These are phyloP conservation scores for Ibycter americanus DNA, from an alignment of 2,797 vertebrate genomes.

Conservation along the genomic window DNA sequence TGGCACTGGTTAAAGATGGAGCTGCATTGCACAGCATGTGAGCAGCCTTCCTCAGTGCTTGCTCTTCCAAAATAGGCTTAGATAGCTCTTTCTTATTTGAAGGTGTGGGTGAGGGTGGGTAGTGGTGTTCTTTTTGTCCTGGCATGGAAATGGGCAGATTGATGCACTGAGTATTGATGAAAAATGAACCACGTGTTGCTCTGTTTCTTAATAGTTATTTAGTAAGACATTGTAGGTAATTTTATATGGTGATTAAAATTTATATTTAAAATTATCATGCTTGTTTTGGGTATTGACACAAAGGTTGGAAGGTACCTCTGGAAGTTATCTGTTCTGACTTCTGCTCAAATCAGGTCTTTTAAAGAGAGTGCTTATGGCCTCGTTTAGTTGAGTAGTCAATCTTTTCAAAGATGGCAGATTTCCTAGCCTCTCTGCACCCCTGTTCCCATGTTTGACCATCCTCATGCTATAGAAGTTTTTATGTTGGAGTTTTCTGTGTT, in stretches of 20 bases:
- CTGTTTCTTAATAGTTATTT: not conserved
- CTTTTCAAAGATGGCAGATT: not conserved
- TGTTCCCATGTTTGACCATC: not conserved
- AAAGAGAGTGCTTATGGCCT: not conserved
- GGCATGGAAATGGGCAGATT: not conserved
- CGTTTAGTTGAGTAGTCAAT: not conserved
- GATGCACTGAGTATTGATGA: not conserved
- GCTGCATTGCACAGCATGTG: not conserved
- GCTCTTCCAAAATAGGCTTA: not conserved
- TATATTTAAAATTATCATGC: fast-evolving
- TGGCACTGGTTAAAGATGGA: not conserved
- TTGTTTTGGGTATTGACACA: not conserved
- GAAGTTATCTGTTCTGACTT: not conserved
- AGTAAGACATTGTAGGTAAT: not conserved
- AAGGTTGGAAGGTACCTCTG: not conserved
- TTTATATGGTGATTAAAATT: not conserved
- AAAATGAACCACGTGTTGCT: not conserved
- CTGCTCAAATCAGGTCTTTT: not conserved
- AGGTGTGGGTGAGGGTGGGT: fast-evolving
- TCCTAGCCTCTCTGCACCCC: not conserved
- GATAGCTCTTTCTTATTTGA: not conserved
- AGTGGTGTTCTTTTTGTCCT: not conserved
- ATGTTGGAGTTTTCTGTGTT: not conserved
- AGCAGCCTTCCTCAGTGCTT: not conserved
- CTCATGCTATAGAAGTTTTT: not conserved